A percentile compares a stretch with the other conserved stretches of the same genome.
phyloP scores from a whole-genome alignment of 2,113 vertebrate species.

The Pteronura brasiliensis region DNA sequence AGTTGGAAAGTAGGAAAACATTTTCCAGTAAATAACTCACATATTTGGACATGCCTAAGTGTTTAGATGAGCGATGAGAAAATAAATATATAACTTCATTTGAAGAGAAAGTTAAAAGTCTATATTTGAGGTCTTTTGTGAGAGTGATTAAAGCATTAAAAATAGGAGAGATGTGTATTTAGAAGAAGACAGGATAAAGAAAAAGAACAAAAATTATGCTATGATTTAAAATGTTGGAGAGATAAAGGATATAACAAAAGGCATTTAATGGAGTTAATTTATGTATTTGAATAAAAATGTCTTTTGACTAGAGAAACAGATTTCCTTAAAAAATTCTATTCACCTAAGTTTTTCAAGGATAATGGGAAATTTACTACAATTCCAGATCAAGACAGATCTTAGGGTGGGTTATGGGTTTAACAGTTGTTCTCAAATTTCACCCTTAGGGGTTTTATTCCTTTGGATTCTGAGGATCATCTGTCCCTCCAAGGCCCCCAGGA shows the following conservation, averaged over 20 bases:
- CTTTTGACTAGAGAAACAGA: background rate
- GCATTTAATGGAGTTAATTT: slow-evolving; percentile 7
- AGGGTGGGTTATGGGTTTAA: background rate
- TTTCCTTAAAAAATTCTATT: slow-evolving; percentile 34
- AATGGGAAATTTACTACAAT: background rate
- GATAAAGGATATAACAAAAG: background rate
- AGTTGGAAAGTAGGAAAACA: background rate
- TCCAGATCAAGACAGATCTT: slow-evolving; percentile 8
- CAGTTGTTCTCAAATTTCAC: background rate
- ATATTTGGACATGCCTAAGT: background rate
- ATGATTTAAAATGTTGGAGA: background rate
- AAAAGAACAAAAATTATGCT: background rate
- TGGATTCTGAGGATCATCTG: background rate
- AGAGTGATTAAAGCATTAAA: slow-evolving; percentile 12
- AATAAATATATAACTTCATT: background rate
- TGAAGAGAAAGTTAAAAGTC: background rate
- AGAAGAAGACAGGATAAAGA: background rate
- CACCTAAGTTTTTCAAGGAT: background rate
- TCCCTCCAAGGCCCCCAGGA: background rate
- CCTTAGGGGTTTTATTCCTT: background rate
- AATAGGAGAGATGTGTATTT: background rate
- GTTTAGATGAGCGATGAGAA: slow-evolving; percentile 15
- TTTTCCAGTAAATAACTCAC: slow-evolving; percentile 22
- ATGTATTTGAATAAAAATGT: background rate
- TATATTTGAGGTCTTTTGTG: background rate